These are phyloP conservation scores for Aplocera efformata DNA, from an alignment of 2,888 invertebrate species.

Conservation along the genomic window DNA sequence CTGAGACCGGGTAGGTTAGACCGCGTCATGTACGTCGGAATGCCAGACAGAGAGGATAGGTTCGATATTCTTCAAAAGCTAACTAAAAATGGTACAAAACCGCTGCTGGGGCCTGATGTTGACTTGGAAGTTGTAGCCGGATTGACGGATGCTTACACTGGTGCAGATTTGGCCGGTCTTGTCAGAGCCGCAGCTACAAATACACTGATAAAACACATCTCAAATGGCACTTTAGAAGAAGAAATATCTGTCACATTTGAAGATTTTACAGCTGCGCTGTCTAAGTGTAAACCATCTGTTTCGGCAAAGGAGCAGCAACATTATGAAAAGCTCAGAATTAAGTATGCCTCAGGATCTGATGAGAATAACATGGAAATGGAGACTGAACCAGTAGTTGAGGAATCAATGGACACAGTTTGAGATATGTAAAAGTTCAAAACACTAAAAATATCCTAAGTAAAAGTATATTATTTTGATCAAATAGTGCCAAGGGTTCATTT, in stretches of 20 bases:
- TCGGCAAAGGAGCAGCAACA: slow-evolving; percentile 87
- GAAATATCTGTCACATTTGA: slow-evolving; percentile 82
- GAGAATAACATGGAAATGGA: slow-evolving; percentile 79
- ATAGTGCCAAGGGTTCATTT: slow-evolving; percentile 55
- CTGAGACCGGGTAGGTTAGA: slow-evolving; percentile 93
- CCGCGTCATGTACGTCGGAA: slow-evolving; percentile 93
- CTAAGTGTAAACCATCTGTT: slow-evolving; percentile 93
- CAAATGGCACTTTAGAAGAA: slow-evolving; percentile 71
- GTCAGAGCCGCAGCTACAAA: slow-evolving; percentile 92
- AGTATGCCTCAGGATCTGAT: slow-evolving; percentile 81
- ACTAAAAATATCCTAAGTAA: no score
- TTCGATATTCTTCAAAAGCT: slow-evolving; percentile 93
- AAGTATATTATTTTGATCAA: slow-evolving; percentile 35
- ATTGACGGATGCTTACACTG: slow-evolving; percentile 90
- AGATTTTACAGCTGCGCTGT: slow-evolving; percentile 89
- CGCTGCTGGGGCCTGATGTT: slow-evolving; percentile 88
- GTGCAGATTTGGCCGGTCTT: slow-evolving; percentile 95
- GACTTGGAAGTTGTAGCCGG: slow-evolving; percentile 85
- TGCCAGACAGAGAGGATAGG: slow-evolving; percentile 90
- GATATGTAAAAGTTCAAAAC: slow-evolving; percentile 40
- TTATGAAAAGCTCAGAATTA: slow-evolving; percentile 86
- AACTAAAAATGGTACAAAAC: slow-evolving; percentile 93
- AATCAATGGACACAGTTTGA: slow-evolving; percentile 76
- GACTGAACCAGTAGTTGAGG: slow-evolving; percentile 67
- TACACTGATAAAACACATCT: slow-evolving; percentile 88